Conservation (phyloP, 2,797 vertebrate genomes). For the Brachymystax lenok region DNA sequence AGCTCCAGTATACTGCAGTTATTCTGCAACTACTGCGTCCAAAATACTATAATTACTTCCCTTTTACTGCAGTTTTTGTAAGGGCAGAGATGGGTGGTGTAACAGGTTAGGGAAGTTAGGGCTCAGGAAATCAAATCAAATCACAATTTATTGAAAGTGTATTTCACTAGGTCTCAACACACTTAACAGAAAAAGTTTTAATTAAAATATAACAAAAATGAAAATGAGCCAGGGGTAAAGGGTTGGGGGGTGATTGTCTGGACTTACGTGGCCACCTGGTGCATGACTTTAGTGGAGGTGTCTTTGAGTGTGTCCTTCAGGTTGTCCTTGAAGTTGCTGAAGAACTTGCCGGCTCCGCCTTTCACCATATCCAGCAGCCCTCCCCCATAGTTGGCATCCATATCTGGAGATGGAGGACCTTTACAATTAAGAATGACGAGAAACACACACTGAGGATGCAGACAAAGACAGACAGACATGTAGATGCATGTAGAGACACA, state of each 20-base stretch:
- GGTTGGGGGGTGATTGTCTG: background rate
- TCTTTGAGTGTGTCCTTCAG: constrained; percentile 98
- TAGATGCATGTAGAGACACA: background rate
- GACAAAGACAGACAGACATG: background rate
- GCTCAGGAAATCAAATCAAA: background rate
- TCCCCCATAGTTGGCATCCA: constrained; percentile 91
- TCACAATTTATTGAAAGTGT: too few relatives aligned
- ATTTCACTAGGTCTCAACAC: too few relatives aligned
- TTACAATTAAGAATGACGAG: constrained; percentile 46
- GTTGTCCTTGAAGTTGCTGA: constrained; percentile 99
- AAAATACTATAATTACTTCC: too few relatives aligned
- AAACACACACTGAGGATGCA: constrained; percentile 25
- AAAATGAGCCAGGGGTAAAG: background rate
- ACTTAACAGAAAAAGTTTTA: too few relatives aligned
- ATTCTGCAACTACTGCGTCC: too few relatives aligned
- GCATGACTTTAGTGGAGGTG: constrained; percentile 97
- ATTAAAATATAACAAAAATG: too few relatives aligned
- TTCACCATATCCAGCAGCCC: constrained; percentile 98
- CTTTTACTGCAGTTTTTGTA: too few relatives aligned
- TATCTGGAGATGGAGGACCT: constrained; percentile 85
- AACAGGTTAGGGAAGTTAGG: too few relatives aligned
- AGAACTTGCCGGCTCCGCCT: constrained; percentile 96
- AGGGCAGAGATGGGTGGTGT: background rate
- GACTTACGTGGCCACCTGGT: constrained; percentile 93
- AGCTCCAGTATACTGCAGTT: too few relatives aligned